Evolutionary conservation across 2,888 invertebrate species (phyloP), one percentile per base, ranked within the genome.

Genomic region (Graphium colonna): DNA sequence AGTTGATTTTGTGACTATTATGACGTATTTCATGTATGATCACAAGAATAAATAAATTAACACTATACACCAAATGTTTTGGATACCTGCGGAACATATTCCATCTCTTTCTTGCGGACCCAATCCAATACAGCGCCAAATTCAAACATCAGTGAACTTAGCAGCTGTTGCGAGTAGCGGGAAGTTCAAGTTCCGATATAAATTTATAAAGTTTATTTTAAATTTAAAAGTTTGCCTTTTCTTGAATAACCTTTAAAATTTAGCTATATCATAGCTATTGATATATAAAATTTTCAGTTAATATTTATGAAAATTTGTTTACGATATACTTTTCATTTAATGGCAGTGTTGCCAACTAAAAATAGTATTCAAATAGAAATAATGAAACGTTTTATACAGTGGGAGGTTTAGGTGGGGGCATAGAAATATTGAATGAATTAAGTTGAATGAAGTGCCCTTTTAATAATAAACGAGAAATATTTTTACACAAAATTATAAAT

Each of bases 71-170:
- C 36, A 44, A 36, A 15, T 4, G 47, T 69, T 66, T 42, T n/a
- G 12, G 26, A 55, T 28, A 28, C 54, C 65, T 60, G 69, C 60
- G 47, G 39, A 61, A 60, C 53, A 69, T 58, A 18, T 55, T 21
- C 65, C 57, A 9, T 82, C 84, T 76, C 80, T 73, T 67, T 85
- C 78, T 73, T 69, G 67, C 58, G 61, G 65, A 60, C 43, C 51
- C 21, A 36, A 48, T 43, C 51, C 21, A 36, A 48, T 53, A 54
- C 31, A 47, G 80, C 82, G 84, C 72, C 64, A 78, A 64, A 70
- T 83, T 80, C 65, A 71, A 82, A 80, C 61, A 57, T 68, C 66
- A 65, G 60, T 52, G 62, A 69, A 68, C 64, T 71, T 79, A 76
- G 73, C 67, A 70, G 59, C 60, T 56, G 52, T 59, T 55, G 28